These are phyloP conservation scores for Amia ocellicauda DNA, from an alignment of 2,113 vertebrate species.

Conservation along the genomic window DNA sequence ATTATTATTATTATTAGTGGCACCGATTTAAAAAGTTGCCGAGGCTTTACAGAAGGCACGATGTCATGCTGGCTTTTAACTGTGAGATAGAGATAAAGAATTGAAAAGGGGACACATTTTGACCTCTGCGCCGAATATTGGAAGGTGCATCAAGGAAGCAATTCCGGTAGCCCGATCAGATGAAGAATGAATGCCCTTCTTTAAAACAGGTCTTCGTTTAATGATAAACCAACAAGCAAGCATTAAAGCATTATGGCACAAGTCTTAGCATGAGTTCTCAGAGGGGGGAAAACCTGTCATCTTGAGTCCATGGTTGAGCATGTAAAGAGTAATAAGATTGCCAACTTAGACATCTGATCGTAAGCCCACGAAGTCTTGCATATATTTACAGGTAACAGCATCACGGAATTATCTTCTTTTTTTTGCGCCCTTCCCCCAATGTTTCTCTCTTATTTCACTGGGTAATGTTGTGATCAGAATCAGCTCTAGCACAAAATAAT, in stretches of 20 bases:
- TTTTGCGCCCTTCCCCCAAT: no score
- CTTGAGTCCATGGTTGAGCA: not conserved
- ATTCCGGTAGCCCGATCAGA: slow-evolving; percentile 27
- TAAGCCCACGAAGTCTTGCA: no score
- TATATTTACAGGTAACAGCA: no score
- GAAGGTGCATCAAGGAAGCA: slow-evolving; percentile 26
- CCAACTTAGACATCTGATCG: no score
- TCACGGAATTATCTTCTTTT: no score
- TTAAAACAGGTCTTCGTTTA: slow-evolving; percentile 18
- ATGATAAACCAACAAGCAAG: slow-evolving; percentile 15
- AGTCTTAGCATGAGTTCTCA: slow-evolving; percentile 1
- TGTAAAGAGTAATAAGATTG: not conserved
- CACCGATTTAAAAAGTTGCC: no score
- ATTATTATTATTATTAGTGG: no score
- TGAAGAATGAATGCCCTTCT: slow-evolving; percentile 21
- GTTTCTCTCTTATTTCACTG: no score
- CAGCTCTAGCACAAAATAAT: no score
- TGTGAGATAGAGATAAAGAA: slow-evolving; percentile 7
- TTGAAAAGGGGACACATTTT: slow-evolving; percentile 20
- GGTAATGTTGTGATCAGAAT: no score
- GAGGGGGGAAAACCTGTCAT: not conserved
- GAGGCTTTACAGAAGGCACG: no score
- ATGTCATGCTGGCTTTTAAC: no score
- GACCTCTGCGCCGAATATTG: slow-evolving; percentile 35
- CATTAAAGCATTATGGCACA: not conserved